Evolutionary conservation across 64 coral and sea anemone species (phyloP), one percentile per base, ranked within the genome.

Genomic region (Cladopsammia gracilis): DNA sequence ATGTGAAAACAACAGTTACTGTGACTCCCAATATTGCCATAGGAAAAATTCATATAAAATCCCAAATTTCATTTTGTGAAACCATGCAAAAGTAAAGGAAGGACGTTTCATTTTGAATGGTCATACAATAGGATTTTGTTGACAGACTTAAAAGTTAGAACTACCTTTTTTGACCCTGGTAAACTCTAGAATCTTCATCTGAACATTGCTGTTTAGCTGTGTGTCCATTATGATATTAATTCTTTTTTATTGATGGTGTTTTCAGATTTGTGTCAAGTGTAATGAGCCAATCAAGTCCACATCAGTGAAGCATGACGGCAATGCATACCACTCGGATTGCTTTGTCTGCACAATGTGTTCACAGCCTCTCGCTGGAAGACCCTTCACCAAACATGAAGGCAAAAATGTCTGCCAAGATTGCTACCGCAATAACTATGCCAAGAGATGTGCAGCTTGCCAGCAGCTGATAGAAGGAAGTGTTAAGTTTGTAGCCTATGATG

Each of bases 401-500:
- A 50, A 77, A 18, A 96, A 91, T 60, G 85, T 99, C 47, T 99
- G 98, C 61, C 94, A 99, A 52, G 90, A 94, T 58, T 99, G 98
- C 84, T 99, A 99, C 77, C 91, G 95, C 46, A 80, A 77, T 25
- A 93, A 86, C 58, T 96, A 89, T 20, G 98, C 98, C 12, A 99
- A 96, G 76, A 79, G 87, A 16, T 99, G 98, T 73, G 94, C 88
- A n/a, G 79, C 51, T 4, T 99, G 98, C 24, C 25, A 88, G n/a
- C 45, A 99, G 16, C 88, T 96, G 13, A 99, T 99, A 48, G 98
- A 99, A 89, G 98, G 98, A 50, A 96, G 90, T 58, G 94, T 92
- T 83, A 99, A 96, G 82, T 99, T 96, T 86, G 94, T 99, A 23
- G 94, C 94, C 56, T 99, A 99, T 61, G 91, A 93, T 49, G 94